Evolutionary conservation across 2,797 vertebrate genomes (phyloP), one percentile per base, ranked within the genome.

Genomic region (Vipera ursinii): DNA sequence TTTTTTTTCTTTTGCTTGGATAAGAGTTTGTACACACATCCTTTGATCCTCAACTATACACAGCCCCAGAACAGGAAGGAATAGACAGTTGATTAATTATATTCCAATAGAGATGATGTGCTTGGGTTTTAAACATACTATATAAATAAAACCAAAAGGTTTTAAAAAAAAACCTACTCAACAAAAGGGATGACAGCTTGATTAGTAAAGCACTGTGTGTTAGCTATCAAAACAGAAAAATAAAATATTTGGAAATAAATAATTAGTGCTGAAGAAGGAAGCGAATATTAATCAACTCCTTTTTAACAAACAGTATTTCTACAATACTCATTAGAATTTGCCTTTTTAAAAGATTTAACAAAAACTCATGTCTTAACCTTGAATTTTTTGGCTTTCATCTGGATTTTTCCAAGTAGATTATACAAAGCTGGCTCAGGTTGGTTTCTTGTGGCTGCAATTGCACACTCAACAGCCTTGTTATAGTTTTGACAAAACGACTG

Each of bases 401-500:
- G 97, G 6, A 96, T 96, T 96, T 98, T 98, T 94, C 97, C 98
- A 95, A 98, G 95, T 15, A 98, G 92, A 93, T 95, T 94, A 92
- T 96, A 96, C 51, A 94, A n/a, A 44, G 93, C 60, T 85, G 96
- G 89, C 0, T 96, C 95, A 87, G 96, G 95, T 5, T 87, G 96
- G 59, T 7, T 90, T 89, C 53, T 92, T 24, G 78, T 91, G 57
- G 95, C 91, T 78, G 92, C 86, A 10, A 91, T 12, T 60, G 98
- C 97, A 89, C 96, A 96, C 86, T 97, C 94, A 88, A 98, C 97
- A 78, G 98, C 98, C 91, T 97, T 97, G 65, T 92, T 95, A 15
- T 98, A 95, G 51, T 98, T 97, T 93, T 97, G 95, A 96, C 98
- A 97, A 96, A 98, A 98, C 53, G 97, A 98, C 89, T 97, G 97